Conservation (phyloP, 2,888 invertebrate genomes). For the Tipula unca region DNA sequence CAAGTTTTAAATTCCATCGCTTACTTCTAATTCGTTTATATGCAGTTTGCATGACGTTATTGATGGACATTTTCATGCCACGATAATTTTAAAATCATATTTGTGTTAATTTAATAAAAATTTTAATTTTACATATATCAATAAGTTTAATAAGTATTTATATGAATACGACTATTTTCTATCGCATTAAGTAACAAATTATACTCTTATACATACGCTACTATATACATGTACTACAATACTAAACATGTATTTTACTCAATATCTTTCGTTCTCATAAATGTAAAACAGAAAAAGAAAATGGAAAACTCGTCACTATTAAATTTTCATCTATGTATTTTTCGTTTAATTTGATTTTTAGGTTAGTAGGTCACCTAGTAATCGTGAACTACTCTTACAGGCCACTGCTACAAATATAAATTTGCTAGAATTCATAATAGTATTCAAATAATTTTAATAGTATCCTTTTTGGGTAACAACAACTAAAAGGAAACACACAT, state of each 20-base stretch:
- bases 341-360: background rate
- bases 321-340: background rate
- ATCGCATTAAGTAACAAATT: background rate
- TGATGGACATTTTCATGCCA: background rate
- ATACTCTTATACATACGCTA: background rate
- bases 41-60: background rate
- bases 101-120: too few species aligned
- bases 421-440: background rate
- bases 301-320: background rate
- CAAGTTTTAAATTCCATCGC: background rate
- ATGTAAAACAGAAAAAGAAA: background rate
- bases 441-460: background rate
- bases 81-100: background rate
- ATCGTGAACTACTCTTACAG: background rate
- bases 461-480: background rate
- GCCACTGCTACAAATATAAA: background rate
- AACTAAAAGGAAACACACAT: background rate
- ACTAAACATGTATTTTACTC: background rate
- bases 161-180: background rate
- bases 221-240: background rate
- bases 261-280: background rate
- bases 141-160: background rate
- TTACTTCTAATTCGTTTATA: background rate
- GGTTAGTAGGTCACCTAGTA: conserved; percentile 8
- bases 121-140: background rate